These are phyloP conservation scores for Andrena camellia DNA, from an alignment of 2,888 invertebrate genomes.

Conservation along the genomic window DNA sequence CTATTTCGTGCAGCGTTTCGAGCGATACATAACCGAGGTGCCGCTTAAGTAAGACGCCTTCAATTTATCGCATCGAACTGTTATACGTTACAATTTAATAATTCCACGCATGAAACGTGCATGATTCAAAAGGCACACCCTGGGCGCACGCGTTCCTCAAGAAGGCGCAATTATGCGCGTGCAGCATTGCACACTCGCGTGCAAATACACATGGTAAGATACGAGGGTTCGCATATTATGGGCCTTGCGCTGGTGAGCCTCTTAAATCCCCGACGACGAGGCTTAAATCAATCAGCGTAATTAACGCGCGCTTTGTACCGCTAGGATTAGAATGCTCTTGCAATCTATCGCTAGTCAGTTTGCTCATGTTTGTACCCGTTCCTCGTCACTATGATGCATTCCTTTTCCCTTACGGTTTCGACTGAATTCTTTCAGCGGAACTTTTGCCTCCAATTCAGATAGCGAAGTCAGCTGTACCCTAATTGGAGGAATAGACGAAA, in stretches of 20 bases:
- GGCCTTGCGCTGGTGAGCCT: conserved; percentile 69
- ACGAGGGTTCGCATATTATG: conserved; percentile 49
- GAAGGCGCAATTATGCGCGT: conserved; percentile 48
- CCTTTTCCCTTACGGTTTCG: background rate
- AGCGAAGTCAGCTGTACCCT: background rate
- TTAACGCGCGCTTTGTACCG: conserved; percentile 81
- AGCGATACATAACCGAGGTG: background rate
- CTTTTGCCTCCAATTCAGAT: background rate
- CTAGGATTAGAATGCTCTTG: conserved; percentile 77
- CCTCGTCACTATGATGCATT: conserved; percentile 13
- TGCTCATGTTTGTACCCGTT: conserved; percentile 29
- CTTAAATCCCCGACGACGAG: conserved; percentile 77
- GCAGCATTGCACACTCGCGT: conserved; percentile 40
- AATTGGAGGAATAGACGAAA: background rate
- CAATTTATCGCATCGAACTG: conserved; percentile 45
- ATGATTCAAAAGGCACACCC: conserved; percentile 47
- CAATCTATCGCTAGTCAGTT: conserved; percentile 37
- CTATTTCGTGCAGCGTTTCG: background rate
- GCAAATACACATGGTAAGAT: conserved; percentile 50
- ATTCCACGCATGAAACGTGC: conserved; percentile 33
- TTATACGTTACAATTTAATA: conserved; percentile 53
- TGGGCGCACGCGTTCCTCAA: conserved; percentile 31
- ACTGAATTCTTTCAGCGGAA: background rate
- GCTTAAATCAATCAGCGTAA: conserved; percentile 82
- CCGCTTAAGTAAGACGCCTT: conserved; percentile 25